Evolutionary conservation across 1,140 invertebrate genomes (phyloP), one percentile per base, ranked within the genome.

Genomic region (Pseudobourletiella spinata): DNA sequence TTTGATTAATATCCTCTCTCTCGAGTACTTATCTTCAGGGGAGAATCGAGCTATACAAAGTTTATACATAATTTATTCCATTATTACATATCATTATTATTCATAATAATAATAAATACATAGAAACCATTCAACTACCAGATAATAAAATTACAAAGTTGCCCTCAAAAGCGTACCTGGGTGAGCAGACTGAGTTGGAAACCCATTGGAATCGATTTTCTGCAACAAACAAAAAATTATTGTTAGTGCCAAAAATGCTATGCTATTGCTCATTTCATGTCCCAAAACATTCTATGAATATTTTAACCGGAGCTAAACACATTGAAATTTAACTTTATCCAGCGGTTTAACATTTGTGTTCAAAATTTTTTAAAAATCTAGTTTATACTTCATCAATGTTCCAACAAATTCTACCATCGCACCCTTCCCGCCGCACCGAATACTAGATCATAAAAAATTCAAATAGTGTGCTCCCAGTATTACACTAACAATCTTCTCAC

Each of bases 21-120:
- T 81, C 0, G 94, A 97, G 74, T 89, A 95, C 76, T 93, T 91
- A 72, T 98, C 94, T 77, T 96, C 91, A 0, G 94, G 93, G 16
- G 93, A 95, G 75, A 97, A 98, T 62, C 91, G 83, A 62, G 94
- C 93, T 86, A 73, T 57, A 84, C 59, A 56, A 55, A 82, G 67
- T 29, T 74, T 50, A 62, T n/a, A n/a, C 50, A 59, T 35, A 35
- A 39, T 55, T 57, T 59, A 30, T n/a, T 58, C 61, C 60, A 59
- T 61, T 28, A 58, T 30, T 57, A 50, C 25, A 42, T 58, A 60
- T 59, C 25, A 56, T 14, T 58, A 28, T 24, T 18, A 28, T 15
- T 55, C n/a, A 18, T 30, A 16, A 8, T 29, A 58, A 18, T n/a
- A 44, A 8, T 15, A 18, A 61, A 50, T 46, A 39, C n/a, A 39